Evolutionary conservation across 2,797 vertebrate genomes (phyloP).

Genomic region (Natrix natrix): DNA sequence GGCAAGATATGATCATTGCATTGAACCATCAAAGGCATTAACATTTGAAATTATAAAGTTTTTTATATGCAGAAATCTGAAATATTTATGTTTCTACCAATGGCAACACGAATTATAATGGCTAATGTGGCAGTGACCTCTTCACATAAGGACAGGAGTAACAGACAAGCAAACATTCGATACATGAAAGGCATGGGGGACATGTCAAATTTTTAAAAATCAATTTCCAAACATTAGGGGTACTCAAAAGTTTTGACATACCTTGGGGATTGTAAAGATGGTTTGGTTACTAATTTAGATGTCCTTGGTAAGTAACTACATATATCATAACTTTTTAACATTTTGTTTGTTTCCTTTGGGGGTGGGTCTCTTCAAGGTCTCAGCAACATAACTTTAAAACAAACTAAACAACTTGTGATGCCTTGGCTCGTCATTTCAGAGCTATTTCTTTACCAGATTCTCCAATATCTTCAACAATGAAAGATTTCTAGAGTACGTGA

Average conservation of each 20-base stretch:
- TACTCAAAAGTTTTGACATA: too few species aligned
- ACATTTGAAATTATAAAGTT: not conserved
- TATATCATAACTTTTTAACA: too few species aligned
- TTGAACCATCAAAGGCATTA: not conserved
- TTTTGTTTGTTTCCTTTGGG: not conserved
- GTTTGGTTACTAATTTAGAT: too few species aligned
- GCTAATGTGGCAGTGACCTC: not conserved
- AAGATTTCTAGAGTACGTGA: not conserved
- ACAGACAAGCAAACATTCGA: not conserved
- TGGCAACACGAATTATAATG: not conserved
- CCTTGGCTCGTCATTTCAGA: not conserved
- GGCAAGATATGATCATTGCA: not conserved
- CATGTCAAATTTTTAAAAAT: too few species aligned
- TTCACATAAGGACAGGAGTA: not conserved
- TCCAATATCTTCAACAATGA: not conserved
- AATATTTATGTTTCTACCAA: conserved; percentile 3
- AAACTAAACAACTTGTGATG: not conserved
- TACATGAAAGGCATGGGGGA: not conserved
- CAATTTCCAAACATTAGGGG: too few species aligned
- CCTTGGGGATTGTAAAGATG: too few species aligned
- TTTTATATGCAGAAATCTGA: not conserved
- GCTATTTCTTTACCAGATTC: not conserved
- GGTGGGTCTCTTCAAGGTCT: not conserved
- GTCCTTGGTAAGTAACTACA: too few species aligned
- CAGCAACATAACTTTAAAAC: not conserved